phyloP scores from a whole-genome alignment of 2,888 invertebrate species.

The Cheilosia soror region DNA sequence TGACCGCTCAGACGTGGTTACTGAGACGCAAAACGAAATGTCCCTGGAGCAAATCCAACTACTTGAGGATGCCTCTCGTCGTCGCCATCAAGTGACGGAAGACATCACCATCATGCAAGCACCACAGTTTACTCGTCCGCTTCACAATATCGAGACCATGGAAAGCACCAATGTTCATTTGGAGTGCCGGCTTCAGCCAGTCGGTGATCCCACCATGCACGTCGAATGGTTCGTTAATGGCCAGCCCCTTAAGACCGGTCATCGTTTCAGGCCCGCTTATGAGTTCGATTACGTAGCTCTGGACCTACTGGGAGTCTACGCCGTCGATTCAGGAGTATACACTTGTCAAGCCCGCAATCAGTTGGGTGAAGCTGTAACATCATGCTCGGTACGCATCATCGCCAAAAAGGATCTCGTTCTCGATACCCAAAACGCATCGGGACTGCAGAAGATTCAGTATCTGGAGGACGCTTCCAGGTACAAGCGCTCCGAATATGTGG shows the following conservation, averaged over 20 bases:
- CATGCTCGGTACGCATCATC: constrained; percentile 94
- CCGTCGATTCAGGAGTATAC: constrained; percentile 98
- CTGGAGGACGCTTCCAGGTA: constrained; percentile 94
- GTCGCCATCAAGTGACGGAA: constrained; percentile 89
- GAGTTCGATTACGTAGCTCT: constrained; percentile 99
- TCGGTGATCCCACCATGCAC: constrained; percentile 95
- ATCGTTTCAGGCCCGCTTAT: constrained; percentile 97
- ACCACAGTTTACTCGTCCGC: constrained; percentile 93
- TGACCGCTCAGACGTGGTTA: constrained; percentile 91
- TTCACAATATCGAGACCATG: constrained; percentile 95
- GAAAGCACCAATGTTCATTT: constrained; percentile 96
- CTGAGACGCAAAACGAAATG: constrained; percentile 96
- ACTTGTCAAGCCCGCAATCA: constrained; percentile 97
- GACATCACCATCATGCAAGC: constrained; percentile 93
- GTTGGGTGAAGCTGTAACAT: constrained; percentile 96
- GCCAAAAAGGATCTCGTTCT: constrained; percentile 94
- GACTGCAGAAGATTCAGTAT: constrained; percentile 95
- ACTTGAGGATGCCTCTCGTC: constrained; percentile 91
- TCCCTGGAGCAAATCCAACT: constrained; percentile 96
- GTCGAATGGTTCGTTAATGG: constrained; percentile 99
- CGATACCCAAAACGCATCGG: constrained; percentile 95
- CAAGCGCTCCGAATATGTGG: constrained; percentile 91
- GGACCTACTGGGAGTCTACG: constrained; percentile 97
- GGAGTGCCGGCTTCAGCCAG: constrained; percentile 95
- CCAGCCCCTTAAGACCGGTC: constrained; percentile 94